Evolutionary conservation across 2,888 invertebrate species (phyloP).

Genomic region (Brenthis daphne): DNA sequence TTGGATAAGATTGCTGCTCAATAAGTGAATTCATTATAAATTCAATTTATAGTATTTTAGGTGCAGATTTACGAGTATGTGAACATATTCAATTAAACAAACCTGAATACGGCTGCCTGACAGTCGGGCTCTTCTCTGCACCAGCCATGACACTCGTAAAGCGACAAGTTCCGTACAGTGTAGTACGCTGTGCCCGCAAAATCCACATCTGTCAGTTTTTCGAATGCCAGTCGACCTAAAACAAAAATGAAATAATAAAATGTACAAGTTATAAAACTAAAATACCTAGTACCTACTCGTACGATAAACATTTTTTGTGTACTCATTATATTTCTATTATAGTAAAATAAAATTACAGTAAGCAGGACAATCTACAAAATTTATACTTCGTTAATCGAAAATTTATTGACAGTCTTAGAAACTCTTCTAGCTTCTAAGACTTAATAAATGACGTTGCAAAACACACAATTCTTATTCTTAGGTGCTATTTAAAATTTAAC

Average conservation of each 20-base stretch:
- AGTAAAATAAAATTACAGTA: too few relatives aligned
- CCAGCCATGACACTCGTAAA: slow-evolving; percentile 98
- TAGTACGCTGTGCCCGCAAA: slow-evolving; percentile 95
- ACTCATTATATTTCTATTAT: too few relatives aligned
- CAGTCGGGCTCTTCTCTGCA: slow-evolving; percentile 96
- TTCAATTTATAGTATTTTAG: slow-evolving; percentile 7
- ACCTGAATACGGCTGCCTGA: slow-evolving; percentile 94
- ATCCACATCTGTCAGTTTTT: slow-evolving; percentile 95
- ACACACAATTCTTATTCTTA: too few relatives aligned
- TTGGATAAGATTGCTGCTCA: neutral
- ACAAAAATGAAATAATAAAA: slow-evolving; percentile 41
- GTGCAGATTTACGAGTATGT: neutral
- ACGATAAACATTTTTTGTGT: too few relatives aligned
- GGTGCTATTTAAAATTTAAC: too few relatives aligned
- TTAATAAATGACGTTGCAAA: too few relatives aligned
- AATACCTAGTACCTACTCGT: too few relatives aligned
- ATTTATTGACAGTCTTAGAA: too few relatives aligned
- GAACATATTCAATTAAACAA: slow-evolving; percentile 23
- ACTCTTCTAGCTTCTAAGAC: too few relatives aligned
- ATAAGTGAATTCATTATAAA: neutral
- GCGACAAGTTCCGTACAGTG: slow-evolving; percentile 93
- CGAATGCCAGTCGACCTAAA: slow-evolving; percentile 93
- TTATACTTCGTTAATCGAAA: too few relatives aligned
- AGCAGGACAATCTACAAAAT: too few relatives aligned
- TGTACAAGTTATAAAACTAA: neutral